These are phyloP conservation scores for Hypanus sabinus DNA, from an alignment of 2,113 vertebrate species.

Conservation along the genomic window DNA sequence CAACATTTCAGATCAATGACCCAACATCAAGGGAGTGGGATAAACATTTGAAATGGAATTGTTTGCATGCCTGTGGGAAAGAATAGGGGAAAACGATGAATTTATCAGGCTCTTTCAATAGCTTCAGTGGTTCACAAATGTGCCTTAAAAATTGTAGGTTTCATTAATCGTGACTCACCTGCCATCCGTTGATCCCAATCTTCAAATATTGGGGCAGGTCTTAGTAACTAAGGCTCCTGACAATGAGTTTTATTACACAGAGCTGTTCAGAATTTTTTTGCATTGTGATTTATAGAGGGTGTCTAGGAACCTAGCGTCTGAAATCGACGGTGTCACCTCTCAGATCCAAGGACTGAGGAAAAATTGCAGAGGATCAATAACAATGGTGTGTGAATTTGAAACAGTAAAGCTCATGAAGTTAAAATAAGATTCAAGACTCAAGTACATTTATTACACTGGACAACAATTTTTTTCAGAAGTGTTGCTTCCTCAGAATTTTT, in stretches of 20 bases:
- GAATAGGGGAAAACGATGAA: background rate
- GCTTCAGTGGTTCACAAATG: background rate
- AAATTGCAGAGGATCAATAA: background rate
- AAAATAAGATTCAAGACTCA: no score
- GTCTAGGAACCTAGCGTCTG: background rate
- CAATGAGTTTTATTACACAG: background rate
- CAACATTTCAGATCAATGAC: no score
- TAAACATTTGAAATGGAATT: background rate
- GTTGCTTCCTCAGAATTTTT: no score
- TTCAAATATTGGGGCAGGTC: background rate
- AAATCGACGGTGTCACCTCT: background rate
- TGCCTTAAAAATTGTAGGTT: background rate
- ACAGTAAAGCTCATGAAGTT: no score
- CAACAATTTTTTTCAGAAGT: no score
- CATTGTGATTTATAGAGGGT: background rate
- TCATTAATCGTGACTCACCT: background rate
- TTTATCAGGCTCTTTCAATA: no score
- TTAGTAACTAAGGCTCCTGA: background rate
- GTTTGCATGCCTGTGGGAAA: background rate
- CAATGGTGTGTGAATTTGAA: no score
- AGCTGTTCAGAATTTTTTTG: background rate
- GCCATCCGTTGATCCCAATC: background rate
- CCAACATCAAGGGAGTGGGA: background rate
- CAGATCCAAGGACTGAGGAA: background rate
- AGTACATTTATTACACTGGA: no score